Base-by-base conservation (phyloP, 2,888 invertebrate species). In the Xylota segnis region DNA sequence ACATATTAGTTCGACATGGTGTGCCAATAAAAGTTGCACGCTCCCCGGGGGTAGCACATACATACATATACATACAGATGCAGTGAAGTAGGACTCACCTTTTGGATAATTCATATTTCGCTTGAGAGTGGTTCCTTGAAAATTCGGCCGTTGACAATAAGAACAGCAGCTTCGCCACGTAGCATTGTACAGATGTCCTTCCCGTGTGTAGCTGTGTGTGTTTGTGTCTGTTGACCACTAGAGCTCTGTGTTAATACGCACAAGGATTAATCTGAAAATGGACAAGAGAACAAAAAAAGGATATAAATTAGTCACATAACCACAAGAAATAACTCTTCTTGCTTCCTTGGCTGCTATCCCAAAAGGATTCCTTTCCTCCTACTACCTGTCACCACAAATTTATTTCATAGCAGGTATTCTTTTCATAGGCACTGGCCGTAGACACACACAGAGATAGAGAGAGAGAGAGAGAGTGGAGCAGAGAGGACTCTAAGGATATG, bases 91-190 rank as follows among this genome's bases (percentile, higher is more conserved):
- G 6, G 40, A 91, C 91, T 91, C 88, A 91, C 91, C 92, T 90
- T 91, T 91, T 89, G 91, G 90, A 90, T 91, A 91, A 90, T 90
- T 91, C 91, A 91, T 91, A 90, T 89, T 91, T 89, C 68, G 68
- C 84, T 86, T 58, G 71, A 72, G 68, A 86, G 71, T 77, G 86
- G 76, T 86, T 86, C 56, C 71, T 82, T 86, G 34, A 76, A 77
- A 72, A 61, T 43, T 63, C 66, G 71, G 72, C 71, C 71, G 68
- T 61, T 66, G 61, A 68, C 71, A 76, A 68, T 86, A 65, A 43
- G 65, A 43, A 47, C 34, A 54, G 54, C 76, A 68, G 37, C 58
- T 37, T 45, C 81, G 14, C 43, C 43, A 82, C 76, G 82, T 63
- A 66, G 82, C 86, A 86, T 86, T 82, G 54, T 82, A 82, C 56